Base-by-base conservation (phyloP, 1,140 invertebrate genomes). In the Papilio polytes region DNA sequence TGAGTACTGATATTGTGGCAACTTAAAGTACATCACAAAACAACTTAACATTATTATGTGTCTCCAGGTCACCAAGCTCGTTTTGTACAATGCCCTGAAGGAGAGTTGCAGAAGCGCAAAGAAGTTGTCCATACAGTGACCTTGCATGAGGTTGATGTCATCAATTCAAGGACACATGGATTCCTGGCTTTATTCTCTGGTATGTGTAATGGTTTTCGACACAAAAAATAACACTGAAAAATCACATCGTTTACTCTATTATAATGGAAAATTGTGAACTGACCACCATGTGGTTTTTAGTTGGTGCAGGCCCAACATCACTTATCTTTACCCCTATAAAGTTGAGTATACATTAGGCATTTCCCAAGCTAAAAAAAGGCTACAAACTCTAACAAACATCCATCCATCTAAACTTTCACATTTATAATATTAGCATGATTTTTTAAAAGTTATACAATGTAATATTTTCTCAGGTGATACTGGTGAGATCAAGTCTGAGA, bases 81-180 rank as follows among this genome's bases (percentile, higher is more conserved):
- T 84, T 99, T 99, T 95, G 98, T 99, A 0, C 99, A 99, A 84
- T 99, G 99, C 95, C 99, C 99, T 0, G 99, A 99, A 89, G 99
- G 99, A 0, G 99, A 99, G 96, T 95, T 99, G 10, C 99, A 99
- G 95, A 99, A 99, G 91, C 96, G 99, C n/a, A 99, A 99, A 92
- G 99, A 99, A 96, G 99, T 99, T 0, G 98, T 99, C 0, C 99
- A 99, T 94, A 99, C 99, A 0, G 99, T 99, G 0, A 99, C 98
- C 0, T 94, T 99, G n/a, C 99, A 99, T 91, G 99, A 99, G 93
- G 98, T 99, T 78, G 99, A 99, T 94, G 99, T 99, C 1, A 99
- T 99, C 88, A 99, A 99, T 89, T 99, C 98, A 72, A 96, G 99
- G 84, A 99, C 98, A 0, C 99, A 99, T 91, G 99, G 99, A 0